phyloP scores from a whole-genome alignment of 1,140 invertebrate genomes.

The Zaprionus inermis region DNA sequence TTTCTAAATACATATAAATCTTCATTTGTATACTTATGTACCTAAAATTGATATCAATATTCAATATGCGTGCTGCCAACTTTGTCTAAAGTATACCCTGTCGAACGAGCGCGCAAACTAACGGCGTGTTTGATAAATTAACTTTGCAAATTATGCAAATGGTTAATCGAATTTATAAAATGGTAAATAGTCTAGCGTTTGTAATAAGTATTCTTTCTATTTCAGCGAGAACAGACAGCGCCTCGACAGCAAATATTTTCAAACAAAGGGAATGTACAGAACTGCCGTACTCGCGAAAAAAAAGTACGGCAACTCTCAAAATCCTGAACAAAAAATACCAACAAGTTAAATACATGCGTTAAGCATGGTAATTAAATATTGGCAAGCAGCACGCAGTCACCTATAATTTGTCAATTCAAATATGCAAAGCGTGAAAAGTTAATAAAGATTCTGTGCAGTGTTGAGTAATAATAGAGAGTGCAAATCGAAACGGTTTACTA shows the following conservation, averaged over 20 bases:
- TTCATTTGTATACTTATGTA: constrained; percentile 50
- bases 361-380: constrained; percentile 36
- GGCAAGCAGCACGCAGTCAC: constrained; percentile 2
- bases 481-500: constrained; percentile 4
- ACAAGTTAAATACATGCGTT: constrained; percentile 27
- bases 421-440: background rate
- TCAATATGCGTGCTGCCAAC: constrained; percentile 59
- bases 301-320: constrained; percentile 27
- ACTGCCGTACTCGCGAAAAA: constrained; percentile 22
- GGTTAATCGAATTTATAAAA: background rate
- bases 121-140: background rate
- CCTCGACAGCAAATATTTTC: constrained; percentile 13
- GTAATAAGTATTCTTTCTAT: background rate
- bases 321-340: constrained; percentile 37
- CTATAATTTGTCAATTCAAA: background rate
- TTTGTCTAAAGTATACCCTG: constrained; percentile 7
- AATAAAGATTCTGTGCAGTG: background rate
- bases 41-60: constrained; percentile 79
- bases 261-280: constrained; percentile 14
- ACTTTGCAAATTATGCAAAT: background rate
- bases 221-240: constrained; percentile 5
- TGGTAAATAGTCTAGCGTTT: background rate
- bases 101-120: constrained; percentile 34
- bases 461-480: background rate
- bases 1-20: constrained; percentile 55